Base-by-base conservation (phyloP, 37 sponge, comb jelly and placozoan species). In the Axinella damicornis region DNA sequence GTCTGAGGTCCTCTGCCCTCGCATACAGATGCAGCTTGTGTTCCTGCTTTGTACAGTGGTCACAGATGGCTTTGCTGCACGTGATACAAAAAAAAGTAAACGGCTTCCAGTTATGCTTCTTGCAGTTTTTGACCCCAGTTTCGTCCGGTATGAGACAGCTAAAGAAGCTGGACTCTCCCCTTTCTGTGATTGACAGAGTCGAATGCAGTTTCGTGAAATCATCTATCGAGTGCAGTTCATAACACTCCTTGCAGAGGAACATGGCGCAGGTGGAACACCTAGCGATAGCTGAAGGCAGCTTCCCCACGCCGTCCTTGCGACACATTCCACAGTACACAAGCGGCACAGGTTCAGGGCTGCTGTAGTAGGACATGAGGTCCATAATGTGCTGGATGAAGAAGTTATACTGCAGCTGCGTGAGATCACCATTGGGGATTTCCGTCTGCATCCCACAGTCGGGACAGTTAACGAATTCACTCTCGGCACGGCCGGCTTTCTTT, bases 311-410 rank as follows among this genome's bases (percentile, higher is more conserved):
- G 61, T 78, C 63, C 0, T 75, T 75, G 32, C 87, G 78, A 79
- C 87, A 86, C 67, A 61, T 70, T 2, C 87, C 79, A 46, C 87
- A 86, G 41, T 61, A 70, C 9, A 86, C 79, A 18, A 86, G 67
- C 0, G 87, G 87, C 13, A 86, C 72, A 5, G 87, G 79, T 39
- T 86, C 87, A 53, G 79, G 61, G 37, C 87, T 86, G 72, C 73
- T 86, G 78, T 77, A 85, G 59, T 78, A 86, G n/a, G 41, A 52
- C 87, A 86, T 86, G 71, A 86, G 61, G 63, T 86, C 87, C 72
- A 86, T 78, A 12, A 86, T 40, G 41, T 86, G 87, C 73, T 86
- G 87, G 1, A 86, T 57, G 61, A 70, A 86, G 73, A 86, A 86
- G 73, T 86, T 86, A 72, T 78, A 78, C 27, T 41, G 78, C 11